Base-by-base conservation (phyloP, 2,113 vertebrate genomes). In the Loxodonta africana region DNA sequence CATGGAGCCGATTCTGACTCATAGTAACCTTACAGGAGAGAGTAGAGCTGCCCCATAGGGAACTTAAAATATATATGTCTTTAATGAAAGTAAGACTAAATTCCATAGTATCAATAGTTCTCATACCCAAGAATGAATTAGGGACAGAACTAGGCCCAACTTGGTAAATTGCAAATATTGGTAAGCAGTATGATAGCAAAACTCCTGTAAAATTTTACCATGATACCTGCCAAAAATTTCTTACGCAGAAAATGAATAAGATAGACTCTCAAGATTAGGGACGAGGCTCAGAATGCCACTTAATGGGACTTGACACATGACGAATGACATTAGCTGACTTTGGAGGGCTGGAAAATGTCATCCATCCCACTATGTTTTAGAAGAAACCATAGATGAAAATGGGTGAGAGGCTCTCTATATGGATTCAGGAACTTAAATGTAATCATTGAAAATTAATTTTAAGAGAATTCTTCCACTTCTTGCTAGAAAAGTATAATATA, bases 361-460 rank as follows among this genome's bases (percentile, higher is more conserved):
- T 46, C 37, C 65, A 67, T 10, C 26, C 63, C 28, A 67, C 65
- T 37, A 37, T 37, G 69, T 37, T 37, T 25, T 44, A 37, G 30
- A 84, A 81, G 53, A 81, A 94, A 28, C 8, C 17, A 73, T 44
- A 44, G 67, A 83, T 41, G 77, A 63, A 41, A 53, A 77, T 4
- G 2, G 41, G 2, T 41, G 1, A 10, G 6, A 33, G 2, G 10
- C n/a, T 82, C 12, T 69, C 83, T 30, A 9, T 57, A 41, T 87
- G 62, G 84, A 69, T 62, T 46, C 65, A 37, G 83, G 37, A 84
- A 88, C 25, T 51, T 48, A 57, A 33, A 77, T 77, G 5, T 10
- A 91, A 51, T 88, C 6, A n/a, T 17, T 77, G 30, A 57, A 89
- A 94, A 86, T 87, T 83, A 73, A 84, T 60, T 94, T 48, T 18